Percentiles rank a stretch among this genome's conserved stretches.
These are phyloP conservation scores for Brachionus angularis DNA, from an alignment of 1,140 invertebrate species.

Conservation along the genomic window DNA sequence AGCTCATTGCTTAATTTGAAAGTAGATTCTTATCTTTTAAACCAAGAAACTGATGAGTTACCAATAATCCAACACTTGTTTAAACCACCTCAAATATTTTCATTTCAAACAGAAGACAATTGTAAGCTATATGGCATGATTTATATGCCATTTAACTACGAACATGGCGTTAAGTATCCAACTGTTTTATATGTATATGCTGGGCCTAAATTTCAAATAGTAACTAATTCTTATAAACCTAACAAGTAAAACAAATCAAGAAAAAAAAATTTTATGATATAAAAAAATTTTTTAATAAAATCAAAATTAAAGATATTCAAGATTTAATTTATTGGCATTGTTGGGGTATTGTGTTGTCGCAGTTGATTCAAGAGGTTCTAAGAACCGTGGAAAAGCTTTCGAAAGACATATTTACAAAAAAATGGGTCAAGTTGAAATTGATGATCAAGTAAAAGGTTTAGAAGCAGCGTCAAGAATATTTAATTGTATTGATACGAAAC, in stretches of 20 bases:
- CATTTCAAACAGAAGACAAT: slow-evolving; percentile 66
- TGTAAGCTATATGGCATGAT: slow-evolving; percentile 76
- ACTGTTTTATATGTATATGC: slow-evolving; percentile 94
- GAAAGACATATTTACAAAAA: slow-evolving; percentile 79
- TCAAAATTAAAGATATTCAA: slow-evolving; percentile 69
- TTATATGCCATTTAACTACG: slow-evolving; percentile 77
- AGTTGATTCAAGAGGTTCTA: slow-evolving; percentile 88
- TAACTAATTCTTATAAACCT: slow-evolving; percentile 90
- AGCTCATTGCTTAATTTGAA: slow-evolving; percentile 35
- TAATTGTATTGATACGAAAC: slow-evolving; percentile 80
- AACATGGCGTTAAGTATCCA: slow-evolving; percentile 75
- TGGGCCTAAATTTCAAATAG: slow-evolving; percentile 92
- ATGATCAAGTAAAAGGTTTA: slow-evolving; percentile 91
- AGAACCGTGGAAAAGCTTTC: slow-evolving; percentile 82
- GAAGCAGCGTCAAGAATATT: slow-evolving; percentile 76
- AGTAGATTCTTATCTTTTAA: slow-evolving; percentile 44
- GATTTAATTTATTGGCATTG: slow-evolving; percentile 90
- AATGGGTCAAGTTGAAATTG: slow-evolving; percentile 90
- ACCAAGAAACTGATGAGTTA: slow-evolving; percentile 36
- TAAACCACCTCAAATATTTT: slow-evolving; percentile 67
- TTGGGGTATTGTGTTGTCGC: slow-evolving; percentile 91
- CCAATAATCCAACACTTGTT: slow-evolving; percentile 44
- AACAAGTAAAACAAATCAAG: slow-evolving; percentile 54
- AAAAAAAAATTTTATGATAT: slow-evolving; percentile 5
- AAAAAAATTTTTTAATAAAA: neutral